Conservation (phyloP, 2,888 invertebrate species). For the Acrobasis repandana region DNA sequence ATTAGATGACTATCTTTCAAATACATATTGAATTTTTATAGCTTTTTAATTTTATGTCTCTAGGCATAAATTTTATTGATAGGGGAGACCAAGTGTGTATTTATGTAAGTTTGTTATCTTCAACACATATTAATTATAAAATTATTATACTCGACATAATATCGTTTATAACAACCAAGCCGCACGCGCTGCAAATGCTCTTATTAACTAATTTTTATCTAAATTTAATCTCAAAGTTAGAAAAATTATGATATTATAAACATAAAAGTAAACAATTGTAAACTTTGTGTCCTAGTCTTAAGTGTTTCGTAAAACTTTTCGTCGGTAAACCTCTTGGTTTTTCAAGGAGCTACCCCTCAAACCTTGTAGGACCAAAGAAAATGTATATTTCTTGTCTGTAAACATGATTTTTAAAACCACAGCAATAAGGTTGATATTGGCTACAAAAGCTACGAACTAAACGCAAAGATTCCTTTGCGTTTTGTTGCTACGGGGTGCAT, state of each 20-base stretch:
- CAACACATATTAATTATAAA: constrained; percentile 18
- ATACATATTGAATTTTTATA: no score
- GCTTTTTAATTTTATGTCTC: no score
- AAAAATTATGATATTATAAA: not conserved
- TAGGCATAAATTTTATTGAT: no score
- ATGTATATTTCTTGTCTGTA: not conserved
- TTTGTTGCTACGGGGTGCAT: constrained; percentile 54
- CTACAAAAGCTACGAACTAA: not conserved
- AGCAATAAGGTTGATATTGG: constrained; percentile 34
- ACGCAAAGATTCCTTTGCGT: constrained; percentile 28
- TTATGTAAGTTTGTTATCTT: constrained; percentile 12
- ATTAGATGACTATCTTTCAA: no score
- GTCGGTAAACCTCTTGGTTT: constrained; percentile 30
- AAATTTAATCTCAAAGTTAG: constrained; percentile 43
- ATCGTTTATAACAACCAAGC: constrained; percentile 21
- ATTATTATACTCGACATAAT: constrained; percentile 23
- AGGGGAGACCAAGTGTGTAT: not conserved
- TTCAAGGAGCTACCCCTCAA: constrained; percentile 41
- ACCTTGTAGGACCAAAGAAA: constrained; percentile 21
- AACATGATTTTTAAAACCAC: constrained; percentile 7
- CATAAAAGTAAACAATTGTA: constrained; percentile 29
- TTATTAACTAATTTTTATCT: constrained; percentile 41
- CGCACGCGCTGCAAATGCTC: constrained; percentile 35
- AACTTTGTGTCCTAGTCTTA: constrained; percentile 35
- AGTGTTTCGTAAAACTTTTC: constrained; percentile 24